Conservation (phyloP, 2,888 invertebrate genomes). For the Drosophila infuscata region DNA sequence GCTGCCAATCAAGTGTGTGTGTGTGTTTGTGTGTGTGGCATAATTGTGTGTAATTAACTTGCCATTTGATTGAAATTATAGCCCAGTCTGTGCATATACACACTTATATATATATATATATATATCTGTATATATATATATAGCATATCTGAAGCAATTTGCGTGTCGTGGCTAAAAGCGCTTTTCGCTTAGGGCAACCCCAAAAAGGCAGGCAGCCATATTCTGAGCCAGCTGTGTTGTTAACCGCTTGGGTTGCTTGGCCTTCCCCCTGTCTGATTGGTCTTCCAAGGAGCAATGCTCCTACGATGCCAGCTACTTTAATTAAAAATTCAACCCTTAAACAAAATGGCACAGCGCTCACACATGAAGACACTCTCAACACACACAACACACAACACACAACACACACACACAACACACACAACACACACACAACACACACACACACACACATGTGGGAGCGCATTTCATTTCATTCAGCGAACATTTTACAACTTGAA, state of each 20-base stretch:
- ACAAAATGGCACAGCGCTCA: conserved; percentile 59
- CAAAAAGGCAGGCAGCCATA: conserved; percentile 72
- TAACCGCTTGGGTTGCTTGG: not conserved
- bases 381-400: conserved; percentile 17
- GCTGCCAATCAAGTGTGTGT: conserved; percentile 42
- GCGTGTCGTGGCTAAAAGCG: conserved; percentile 53
- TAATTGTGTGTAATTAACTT: conserved; percentile 79
- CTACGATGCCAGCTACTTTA: conserved; percentile 67
- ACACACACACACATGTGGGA: conserved; percentile 22
- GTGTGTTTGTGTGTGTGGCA: conserved; percentile 46
- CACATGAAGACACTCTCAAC: conserved; percentile 35
- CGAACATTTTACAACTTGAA: conserved; percentile 77
- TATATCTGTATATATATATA: conserved; percentile 10
- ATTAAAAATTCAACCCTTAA: conserved; percentile 76
- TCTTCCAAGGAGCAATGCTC: conserved; percentile 69
- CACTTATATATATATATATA: conserved; percentile 9
- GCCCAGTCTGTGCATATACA: conserved; percentile 16
- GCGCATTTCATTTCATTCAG: conserved; percentile 61
- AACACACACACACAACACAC: conserved; percentile 35
- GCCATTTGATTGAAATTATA: conserved; percentile 81
- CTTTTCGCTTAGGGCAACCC: conserved; percentile 35
- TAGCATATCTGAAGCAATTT: conserved; percentile 66
- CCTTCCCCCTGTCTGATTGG: conserved; percentile 36
- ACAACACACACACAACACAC: conserved; percentile 29
- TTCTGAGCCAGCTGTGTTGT: conserved; percentile 38